Evolutionary conservation across 2,113 vertebrate species (phyloP), one percentile per base, ranked within the genome.

Genomic region (Nesogale talazaci): DNA sequence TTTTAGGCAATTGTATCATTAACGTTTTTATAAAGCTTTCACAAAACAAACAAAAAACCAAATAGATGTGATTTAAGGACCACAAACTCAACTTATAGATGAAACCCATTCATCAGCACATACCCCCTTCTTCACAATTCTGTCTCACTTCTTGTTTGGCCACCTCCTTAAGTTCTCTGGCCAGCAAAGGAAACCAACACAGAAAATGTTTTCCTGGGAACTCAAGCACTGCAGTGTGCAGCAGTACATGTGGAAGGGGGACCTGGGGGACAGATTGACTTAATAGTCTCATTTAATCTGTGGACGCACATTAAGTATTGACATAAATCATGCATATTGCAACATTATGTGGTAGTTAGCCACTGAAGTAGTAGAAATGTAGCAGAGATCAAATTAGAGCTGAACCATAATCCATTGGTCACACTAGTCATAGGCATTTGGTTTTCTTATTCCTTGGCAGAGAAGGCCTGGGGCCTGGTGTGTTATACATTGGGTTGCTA

Each of bases 121-220:
- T 7, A 85, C 1, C 14, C 46, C 34, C 89, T 34, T 1, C 46
- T 52, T 46, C 81, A 83, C 89, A 42, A 81, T 38, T 95, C 40
- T 86, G 63, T 31, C 63, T 16, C 22, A 27, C 40, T 65, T 83
- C 27, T 40, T 67, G 16, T 72, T n/a, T n/a, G 29, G 20, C 38
- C 69, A 46, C 75, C 11, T 36, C n/a, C n/a, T 15, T 52, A 23
- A 31, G 11, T n/a, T 20, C 20, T 89, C 80, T 90, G 40, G 34
- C 75, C 56, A 34, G 38, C 25, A 79, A 75, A 61, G 59, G 80
- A 59, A 27, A 86, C 29, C 31, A 52, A 15, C 61, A 36, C 10
- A 70, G 86, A 77, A 86, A 79, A 79, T 70, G 19, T 63, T 42
- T 89, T 81, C 59, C 65, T 72, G 38, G 52, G 76, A 94, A 52